phyloP scores from a whole-genome alignment of 2,113 vertebrate genomes.

The Xiphophorus couchianus region DNA sequence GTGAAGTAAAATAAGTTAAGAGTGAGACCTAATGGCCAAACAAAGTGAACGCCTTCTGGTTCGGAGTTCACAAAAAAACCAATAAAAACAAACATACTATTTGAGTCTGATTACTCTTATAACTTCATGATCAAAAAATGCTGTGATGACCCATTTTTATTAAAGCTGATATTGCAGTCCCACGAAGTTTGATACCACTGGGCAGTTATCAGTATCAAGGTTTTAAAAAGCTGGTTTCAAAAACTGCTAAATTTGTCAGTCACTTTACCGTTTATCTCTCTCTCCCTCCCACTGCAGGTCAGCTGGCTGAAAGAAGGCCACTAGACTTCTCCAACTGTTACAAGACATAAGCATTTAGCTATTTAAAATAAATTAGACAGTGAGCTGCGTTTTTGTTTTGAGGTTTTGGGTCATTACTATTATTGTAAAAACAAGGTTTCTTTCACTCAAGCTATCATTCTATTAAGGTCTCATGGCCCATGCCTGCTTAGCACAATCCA shows the following conservation, averaged over 20 bases:
- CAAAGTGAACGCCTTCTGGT: not conserved
- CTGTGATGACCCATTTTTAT: not conserved
- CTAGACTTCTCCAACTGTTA: not conserved
- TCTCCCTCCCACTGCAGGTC: not conserved
- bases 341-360: not conserved
- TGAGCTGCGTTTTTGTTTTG: not conserved
- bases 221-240: not conserved
- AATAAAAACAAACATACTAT: not conserved
- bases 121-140: not conserved
- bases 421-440: not conserved
- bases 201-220: not conserved
- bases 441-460: not conserved
- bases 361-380: not conserved
- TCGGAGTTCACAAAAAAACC: slow-evolving; percentile 18
- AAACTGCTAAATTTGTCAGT: not conserved
- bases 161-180: not conserved
- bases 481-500: not conserved
- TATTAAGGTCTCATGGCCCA: not conserved
- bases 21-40: not conserved
- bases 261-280: not conserved
- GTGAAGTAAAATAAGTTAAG: slow-evolving; percentile 3
- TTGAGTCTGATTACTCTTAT: not conserved
- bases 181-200: not conserved
- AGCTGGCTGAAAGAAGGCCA: not conserved
- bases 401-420: not conserved